Percentiles rank a stretch among this genome's conserved stretches.
Conservation (phyloP, 1,140 invertebrate species). For the Anadara kagoshimensis region DNA sequence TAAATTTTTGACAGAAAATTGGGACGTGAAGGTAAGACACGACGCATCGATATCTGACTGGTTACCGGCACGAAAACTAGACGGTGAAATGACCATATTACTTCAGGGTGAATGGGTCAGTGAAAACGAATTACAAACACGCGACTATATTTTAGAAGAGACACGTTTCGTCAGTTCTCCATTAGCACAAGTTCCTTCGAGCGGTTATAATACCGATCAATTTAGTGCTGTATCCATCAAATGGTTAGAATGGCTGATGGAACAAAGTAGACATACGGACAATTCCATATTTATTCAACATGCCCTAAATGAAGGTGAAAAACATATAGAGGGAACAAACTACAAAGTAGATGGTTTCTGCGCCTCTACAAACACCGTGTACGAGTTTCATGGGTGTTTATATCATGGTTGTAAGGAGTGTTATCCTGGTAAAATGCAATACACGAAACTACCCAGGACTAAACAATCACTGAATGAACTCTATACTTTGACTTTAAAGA, state of each 20-base stretch:
- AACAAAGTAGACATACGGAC: background rate
- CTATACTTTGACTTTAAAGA: conserved; percentile 10
- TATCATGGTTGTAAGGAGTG: conserved; percentile 52
- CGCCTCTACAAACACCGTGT: conserved; percentile 23
- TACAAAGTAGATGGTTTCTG: conserved; percentile 41
- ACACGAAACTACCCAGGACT: background rate
- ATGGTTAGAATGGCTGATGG: conserved; percentile 32
- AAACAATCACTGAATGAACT: conserved; percentile 14
- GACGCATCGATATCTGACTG: conserved; percentile 12
- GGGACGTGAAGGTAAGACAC: conserved; percentile 17
- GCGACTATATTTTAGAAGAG: conserved; percentile 13
- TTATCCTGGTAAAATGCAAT: background rate
- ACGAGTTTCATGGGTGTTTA: conserved; percentile 48
- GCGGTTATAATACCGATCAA: conserved; percentile 25
- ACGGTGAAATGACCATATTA: conserved; percentile 16
- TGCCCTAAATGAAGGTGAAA: conserved; percentile 39
- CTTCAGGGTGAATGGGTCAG: background rate
- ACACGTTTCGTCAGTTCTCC: conserved; percentile 17
- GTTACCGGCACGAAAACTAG: conserved; percentile 6
- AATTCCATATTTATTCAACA: conserved; percentile 19
- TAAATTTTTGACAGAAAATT: conserved; percentile 18
- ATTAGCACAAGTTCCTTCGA: conserved; percentile 22
- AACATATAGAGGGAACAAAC: conserved; percentile 4
- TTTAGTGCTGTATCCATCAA: conserved; percentile 25
- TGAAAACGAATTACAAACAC: conserved; percentile 5